Evolutionary conservation across 2,888 invertebrate species (phyloP), one percentile per base, ranked within the genome.

Genomic region (Ophion costatus): DNA sequence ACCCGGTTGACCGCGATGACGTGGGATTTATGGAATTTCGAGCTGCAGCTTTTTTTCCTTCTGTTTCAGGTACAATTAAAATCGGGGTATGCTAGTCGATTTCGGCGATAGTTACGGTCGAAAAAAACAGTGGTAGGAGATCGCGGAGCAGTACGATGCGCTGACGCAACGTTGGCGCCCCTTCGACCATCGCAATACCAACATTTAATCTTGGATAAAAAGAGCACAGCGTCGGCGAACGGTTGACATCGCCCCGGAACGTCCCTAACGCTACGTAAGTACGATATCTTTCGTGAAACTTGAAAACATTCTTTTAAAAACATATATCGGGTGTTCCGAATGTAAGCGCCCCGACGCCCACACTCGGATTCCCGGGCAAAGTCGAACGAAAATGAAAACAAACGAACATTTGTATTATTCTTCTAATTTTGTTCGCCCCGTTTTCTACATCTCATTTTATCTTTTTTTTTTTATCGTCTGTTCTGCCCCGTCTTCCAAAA

Each of bases 151-250:
- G 74, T 74, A 78, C 77, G 64, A 84, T 81, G 81, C 84, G 84
- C 81, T 84, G 84, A 84, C 24, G 78, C 67, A 42, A 84, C 81
- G 63, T 24, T 73, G 69, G 73, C 81, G 69, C 78, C 78, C 64
- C 66, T 59, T 20, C 78, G 78, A 81, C 80, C 63, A 81, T 81
- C 84, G 57, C 73, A 24, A 78, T 29, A 75, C 69, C 74, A 70
- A 78, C 74, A 69, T 74, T 81, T 69, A 24, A 78, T 75, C 81
- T 69, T 38, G 69, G 74, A 75, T 70, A 84, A 79, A 84, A 82
- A 66, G 14, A 75, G 70, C 29, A 51, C 59, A 64, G 69, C 64
- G 66, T 82, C 78, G 74, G 63, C 82, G 66, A 56, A 79, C 64
- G 33, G 51, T 38, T 73, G 78, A 75, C 81, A 51, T 69, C 81